Percentiles rank a stretch among this genome's conserved stretches.
Evolutionary conservation across 37 sponge, comb jelly and placozoan species (phyloP).

Genomic region (Halisarca cf. caerulea): DNA sequence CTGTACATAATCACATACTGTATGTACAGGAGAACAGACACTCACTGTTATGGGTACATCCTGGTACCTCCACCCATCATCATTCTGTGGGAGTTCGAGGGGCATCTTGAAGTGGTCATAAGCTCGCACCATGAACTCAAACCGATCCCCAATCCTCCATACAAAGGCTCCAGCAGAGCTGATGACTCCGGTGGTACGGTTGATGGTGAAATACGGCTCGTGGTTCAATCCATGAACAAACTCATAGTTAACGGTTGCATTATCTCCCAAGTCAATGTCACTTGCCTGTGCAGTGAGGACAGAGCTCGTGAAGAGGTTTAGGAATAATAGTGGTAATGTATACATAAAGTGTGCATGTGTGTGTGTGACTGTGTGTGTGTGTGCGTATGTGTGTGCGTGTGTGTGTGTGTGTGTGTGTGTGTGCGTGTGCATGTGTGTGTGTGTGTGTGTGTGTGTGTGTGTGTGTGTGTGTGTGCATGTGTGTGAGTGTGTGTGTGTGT

Average conservation of each 20-base stretch:
- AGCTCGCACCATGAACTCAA: constrained; percentile 7
- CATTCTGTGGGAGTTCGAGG: neutral
- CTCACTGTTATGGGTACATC: constrained; percentile 22
- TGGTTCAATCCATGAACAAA: neutral
- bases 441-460: too few species aligned
- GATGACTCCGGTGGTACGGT: neutral
- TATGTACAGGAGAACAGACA: neutral
- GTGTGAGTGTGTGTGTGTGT: too few species aligned
- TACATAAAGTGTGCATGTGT: too few species aligned
- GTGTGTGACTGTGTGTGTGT: too few species aligned
- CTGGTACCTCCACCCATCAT: constrained; percentile 4
- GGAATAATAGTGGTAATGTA: too few species aligned
- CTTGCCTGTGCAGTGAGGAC: neutral
- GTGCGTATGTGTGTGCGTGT: too few species aligned
- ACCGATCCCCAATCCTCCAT: neutral
- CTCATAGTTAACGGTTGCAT: constrained; percentile 17
- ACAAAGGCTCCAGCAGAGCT: constrained; percentile 23
- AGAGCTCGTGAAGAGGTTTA: too few species aligned
- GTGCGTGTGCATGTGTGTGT: too few species aligned
- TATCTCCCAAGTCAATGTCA: constrained; percentile 3
- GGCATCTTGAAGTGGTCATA: constrained; percentile 5
- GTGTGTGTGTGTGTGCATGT: too few species aligned
- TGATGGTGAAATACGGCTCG: constrained; percentile 19
- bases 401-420: too few species aligned
- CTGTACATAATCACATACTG: too few species aligned